A percentile compares a stretch with the other conserved stretches of the same genome.
Conservation (phyloP, 2,797 vertebrate species). For the Sebastes taczanowskii region DNA sequence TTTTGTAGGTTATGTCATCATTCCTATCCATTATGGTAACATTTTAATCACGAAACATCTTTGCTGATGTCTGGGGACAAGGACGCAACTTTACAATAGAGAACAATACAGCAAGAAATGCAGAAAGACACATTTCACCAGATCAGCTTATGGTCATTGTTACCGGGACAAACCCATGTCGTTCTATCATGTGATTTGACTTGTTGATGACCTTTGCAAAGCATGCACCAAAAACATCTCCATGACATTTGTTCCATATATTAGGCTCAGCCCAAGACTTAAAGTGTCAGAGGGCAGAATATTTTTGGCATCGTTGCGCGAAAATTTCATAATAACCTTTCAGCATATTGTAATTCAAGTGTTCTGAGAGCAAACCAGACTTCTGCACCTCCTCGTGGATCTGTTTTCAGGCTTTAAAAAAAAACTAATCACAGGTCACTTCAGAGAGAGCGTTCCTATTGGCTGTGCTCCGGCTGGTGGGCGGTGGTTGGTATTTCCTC, state of each 20-base stretch:
- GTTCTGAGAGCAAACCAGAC: too few relatives aligned
- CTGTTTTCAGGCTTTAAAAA: too few relatives aligned
- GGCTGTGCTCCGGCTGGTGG: too few relatives aligned
- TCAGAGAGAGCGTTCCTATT: too few relatives aligned
- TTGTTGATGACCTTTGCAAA: background rate
- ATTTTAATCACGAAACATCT: background rate
- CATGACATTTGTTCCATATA: background rate
- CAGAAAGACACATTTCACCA: background rate
- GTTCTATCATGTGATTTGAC: background rate
- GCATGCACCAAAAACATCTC: background rate
- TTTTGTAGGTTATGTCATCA: background rate
- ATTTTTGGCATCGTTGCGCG: too few relatives aligned
- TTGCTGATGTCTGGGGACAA: background rate
- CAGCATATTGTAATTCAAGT: too few relatives aligned
- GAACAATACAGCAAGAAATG: background rate
- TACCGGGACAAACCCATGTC: background rate
- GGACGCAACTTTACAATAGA: background rate
- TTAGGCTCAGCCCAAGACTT: background rate
- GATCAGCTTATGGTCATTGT: background rate
- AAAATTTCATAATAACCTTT: too few relatives aligned
- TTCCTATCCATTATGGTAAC: background rate
- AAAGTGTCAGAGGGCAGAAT: too few relatives aligned
- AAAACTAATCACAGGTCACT: too few relatives aligned
- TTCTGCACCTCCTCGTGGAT: too few relatives aligned
- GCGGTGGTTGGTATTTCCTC: accelerated